These are phyloP conservation scores for Chionomys nivalis DNA, from an alignment of 2,113 vertebrate species.

Conservation along the genomic window DNA sequence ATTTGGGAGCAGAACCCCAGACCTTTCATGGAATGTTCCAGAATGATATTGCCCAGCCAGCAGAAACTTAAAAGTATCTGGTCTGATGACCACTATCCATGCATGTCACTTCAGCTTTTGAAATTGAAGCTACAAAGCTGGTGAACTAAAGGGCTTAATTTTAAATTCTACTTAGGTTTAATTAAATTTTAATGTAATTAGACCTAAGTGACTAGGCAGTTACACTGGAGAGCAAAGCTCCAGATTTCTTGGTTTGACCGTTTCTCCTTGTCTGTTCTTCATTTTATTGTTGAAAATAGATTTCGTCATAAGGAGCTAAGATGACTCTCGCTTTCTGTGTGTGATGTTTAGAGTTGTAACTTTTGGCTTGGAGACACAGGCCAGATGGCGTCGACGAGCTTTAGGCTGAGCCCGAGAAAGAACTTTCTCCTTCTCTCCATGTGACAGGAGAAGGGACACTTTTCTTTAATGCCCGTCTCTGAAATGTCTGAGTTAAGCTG, in stretches of 20 bases:
- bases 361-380: constrained; percentile 20
- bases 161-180: not conserved
- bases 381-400: not conserved
- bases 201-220: not conserved
- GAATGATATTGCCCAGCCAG: not conserved
- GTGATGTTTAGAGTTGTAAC: constrained; percentile 13
- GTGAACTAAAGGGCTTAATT: not conserved
- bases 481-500: not conserved
- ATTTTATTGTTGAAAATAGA: constrained; percentile 41
- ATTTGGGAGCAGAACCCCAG: not conserved
- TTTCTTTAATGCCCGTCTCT: not conserved
- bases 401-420: not conserved
- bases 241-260: not conserved
- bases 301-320: constrained; percentile 49
- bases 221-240: not conserved
- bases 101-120: not conserved
- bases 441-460: not conserved
- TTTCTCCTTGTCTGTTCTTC: constrained; percentile 25
- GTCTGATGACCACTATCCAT: not conserved
- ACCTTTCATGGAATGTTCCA: not conserved
- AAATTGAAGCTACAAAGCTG: not conserved
- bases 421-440: not conserved
- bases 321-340: not conserved
- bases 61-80: not conserved
- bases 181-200: not conserved